phyloP scores from a whole-genome alignment of 2,888 invertebrate species.

The Caenorhabditis panamensis region DNA sequence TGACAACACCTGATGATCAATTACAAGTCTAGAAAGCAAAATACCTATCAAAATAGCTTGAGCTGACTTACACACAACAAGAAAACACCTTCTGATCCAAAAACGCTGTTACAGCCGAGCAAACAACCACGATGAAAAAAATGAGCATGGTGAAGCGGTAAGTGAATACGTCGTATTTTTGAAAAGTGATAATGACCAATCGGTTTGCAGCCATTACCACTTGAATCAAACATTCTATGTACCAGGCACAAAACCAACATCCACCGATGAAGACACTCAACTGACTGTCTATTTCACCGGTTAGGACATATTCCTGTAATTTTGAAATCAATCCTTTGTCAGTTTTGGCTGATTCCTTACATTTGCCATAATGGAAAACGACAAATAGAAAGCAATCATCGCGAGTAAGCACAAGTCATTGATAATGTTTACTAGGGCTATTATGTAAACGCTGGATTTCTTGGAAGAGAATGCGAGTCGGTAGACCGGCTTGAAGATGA shows the following conservation, averaged over 20 bases:
- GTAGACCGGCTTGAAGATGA: constrained; percentile 14
- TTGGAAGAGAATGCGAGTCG: constrained; percentile 12
- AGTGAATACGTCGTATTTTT: constrained; percentile 14
- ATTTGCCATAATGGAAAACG: no score
- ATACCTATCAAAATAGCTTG: no score
- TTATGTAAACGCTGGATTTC: constrained; percentile 48
- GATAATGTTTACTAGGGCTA: constrained; percentile 44
- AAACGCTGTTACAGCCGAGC: background rate
- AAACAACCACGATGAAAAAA: constrained; percentile 2
- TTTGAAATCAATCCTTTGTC: constrained; percentile 21
- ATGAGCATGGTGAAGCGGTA: constrained; percentile 11
- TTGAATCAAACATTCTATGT: constrained; percentile 44
- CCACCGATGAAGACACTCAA: constrained; percentile 17
- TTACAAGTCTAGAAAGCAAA: constrained; percentile 9
- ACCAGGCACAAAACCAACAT: constrained; percentile 47
- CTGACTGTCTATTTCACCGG: background rate
- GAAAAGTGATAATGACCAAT: constrained; percentile 16
- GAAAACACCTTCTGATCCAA: constrained; percentile 28
- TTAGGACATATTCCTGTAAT: constrained; percentile 3
- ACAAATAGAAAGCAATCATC: no score
- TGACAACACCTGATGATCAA: constrained; percentile 13
- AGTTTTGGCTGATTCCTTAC: no score
- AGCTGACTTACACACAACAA: constrained; percentile 18
- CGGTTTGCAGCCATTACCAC: constrained; percentile 42
- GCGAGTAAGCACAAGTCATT: constrained; percentile 45